Evolutionary conservation across 2,797 vertebrate genomes (phyloP), one percentile per base, ranked within the genome.

Genomic region (Clarias platycephalus): DNA sequence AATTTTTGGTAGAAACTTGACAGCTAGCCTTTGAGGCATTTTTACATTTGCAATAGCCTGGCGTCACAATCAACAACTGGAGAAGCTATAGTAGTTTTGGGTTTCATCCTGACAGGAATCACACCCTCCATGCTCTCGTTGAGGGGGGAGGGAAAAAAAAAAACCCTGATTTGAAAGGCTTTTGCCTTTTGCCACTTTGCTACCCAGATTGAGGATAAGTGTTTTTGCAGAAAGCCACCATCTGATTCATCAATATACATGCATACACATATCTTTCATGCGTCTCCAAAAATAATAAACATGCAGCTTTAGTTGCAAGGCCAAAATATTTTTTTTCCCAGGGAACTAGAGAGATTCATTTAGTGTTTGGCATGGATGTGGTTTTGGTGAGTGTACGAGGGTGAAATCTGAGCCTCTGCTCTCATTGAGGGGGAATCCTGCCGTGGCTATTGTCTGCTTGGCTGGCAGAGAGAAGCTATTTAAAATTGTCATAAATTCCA

Each of bases 381-480:
- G 28, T 86, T 63, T 67, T 85, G 83, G 87, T 68, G 53, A 74
- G 75, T 37, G 81, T 53, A 68, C 26, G 67, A 83, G 83, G 72
- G 77, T 86, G 87, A 88, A 88, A 87, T 87, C 40, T 67, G 86
- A 87, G 81, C 79, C 82, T 75, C 60, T 82, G 78, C 82, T 85
- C 82, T 85, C 74, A 44, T 58, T 34, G 74, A 79, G 79, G 74
- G 88, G 84, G 82, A 88, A 82, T 88, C 86, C 88, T 87, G 84
- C 86, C 84, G 82, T 84, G 84, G 83, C 84, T 77, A 87, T 88
- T 87, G 88, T 88, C 81, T 84, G 84, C 87, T 81, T 83, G 81
- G 87, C 83, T 85, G 87, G 83, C 84, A 63, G 40, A 80, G 80
- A 81, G 78, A 85, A 74, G 85, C 83, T 86, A 67, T 80, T 82